A percentile compares a stretch with the other conserved stretches of the same genome.
phyloP scores from a whole-genome alignment of 1,140 invertebrate genomes.

The Drosophila virilis region DNA sequence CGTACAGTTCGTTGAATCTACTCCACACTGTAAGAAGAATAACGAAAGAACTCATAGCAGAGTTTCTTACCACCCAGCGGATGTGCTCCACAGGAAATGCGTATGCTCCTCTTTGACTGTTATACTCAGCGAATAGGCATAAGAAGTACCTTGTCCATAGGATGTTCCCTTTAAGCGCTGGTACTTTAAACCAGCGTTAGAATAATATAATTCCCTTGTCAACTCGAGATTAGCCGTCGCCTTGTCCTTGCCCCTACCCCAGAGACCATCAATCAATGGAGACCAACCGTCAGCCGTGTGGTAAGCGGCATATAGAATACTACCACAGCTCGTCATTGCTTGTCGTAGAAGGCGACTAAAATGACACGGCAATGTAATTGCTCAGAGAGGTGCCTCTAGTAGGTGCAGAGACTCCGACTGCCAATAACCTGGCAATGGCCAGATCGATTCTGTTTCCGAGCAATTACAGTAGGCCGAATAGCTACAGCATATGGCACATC shows the following conservation, averaged over 20 bases:
- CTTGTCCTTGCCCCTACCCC: neutral
- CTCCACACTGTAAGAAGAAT: neutral
- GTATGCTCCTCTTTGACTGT: constrained; percentile 2
- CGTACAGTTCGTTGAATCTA: too few species aligned
- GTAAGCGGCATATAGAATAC: too few species aligned
- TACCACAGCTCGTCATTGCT: too few species aligned
- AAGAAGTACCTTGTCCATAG: neutral
- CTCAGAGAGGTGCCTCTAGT: too few species aligned
- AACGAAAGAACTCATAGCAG: neutral
- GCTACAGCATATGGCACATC: too few species aligned
- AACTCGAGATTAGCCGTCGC: constrained; percentile 8
- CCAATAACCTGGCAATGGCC: too few species aligned
- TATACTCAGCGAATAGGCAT: constrained; percentile 15
- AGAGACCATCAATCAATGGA: constrained; percentile 36
- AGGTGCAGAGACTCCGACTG: too few species aligned
- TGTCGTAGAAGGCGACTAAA: too few species aligned
- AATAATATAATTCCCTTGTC: constrained; percentile 39
- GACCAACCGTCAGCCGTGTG: neutral
- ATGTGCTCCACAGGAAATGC: neutral
- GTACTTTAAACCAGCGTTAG: constrained; percentile 3
- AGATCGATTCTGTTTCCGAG: too few species aligned
- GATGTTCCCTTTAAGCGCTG: neutral
- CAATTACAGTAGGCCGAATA: too few species aligned
- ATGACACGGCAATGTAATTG: too few species aligned
- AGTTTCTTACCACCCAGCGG: neutral